These are phyloP conservation scores for Macropus fuliginosus DNA, from an alignment of 2,797 vertebrate genomes.

Conservation along the genomic window DNA sequence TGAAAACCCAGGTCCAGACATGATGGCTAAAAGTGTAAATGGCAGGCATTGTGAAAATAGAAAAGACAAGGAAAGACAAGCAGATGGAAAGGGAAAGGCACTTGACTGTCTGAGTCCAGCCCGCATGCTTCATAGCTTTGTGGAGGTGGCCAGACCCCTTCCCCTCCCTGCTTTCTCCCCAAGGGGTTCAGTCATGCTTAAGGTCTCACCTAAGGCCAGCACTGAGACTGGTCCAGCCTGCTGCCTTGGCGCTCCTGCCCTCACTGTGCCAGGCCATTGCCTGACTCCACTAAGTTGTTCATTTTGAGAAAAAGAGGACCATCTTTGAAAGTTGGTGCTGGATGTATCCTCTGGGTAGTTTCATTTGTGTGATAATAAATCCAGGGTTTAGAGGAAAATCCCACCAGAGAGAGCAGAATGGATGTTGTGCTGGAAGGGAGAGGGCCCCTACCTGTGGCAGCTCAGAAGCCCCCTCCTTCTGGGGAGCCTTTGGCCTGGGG, in stretches of 20 bases:
- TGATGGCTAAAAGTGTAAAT: no score
- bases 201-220: no score
- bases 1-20: neutral
- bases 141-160: no score
- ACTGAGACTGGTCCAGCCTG: no score
- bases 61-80: neutral
- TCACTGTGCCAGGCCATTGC: no score
- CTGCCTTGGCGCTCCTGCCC: no score
- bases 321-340: neutral
- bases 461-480: neutral
- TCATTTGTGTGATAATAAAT: neutral
- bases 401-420: neutral
- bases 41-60: neutral
- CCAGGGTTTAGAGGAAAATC: neutral
- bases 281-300: neutral
- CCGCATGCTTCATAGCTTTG: no score
- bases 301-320: neutral
- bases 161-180: no score
- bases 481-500: neutral
- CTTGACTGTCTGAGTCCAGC: neutral
- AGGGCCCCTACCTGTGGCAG: neutral
- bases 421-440: neutral
- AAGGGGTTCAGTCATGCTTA: no score
- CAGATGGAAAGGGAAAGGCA: no score
- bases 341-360: neutral